Base-by-base conservation (phyloP, 2,113 vertebrate genomes). In the Stigmatopora nigra region DNA sequence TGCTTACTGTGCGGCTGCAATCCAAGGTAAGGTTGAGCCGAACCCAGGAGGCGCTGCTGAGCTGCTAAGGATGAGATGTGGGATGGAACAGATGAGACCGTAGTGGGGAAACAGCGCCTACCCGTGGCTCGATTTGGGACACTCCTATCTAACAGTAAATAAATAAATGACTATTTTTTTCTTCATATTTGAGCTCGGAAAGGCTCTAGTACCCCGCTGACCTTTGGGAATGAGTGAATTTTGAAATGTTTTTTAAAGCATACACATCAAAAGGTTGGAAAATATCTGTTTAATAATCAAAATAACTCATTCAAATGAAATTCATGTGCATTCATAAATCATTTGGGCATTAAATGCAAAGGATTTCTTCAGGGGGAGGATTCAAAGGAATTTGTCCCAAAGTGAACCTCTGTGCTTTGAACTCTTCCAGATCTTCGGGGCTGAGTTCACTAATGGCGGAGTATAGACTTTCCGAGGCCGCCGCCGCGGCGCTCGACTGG, bases 351-450 rank as follows among this genome's bases (percentile, higher is more conserved):
- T 63, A 86, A 0, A 91, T 41, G 47, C 70, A 64, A 72, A 95
- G 67, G 80, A 97, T 86, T 67, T 93, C 88, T 7, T 82, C 47
- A 8, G 93, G 94, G 0, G 93, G 92, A 1, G 92, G 91, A 69
- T 87, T 90, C 47, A 94, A 72, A 51, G 92, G 92, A 76, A 95
- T 92, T 83, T 91, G 94, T 25, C 92, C 93, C 8, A 93, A 58
- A 0, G 85, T 91, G 82, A 94, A 95, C 61, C 77, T 91, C 62
- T 90, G 92, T 6, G 85, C 89, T 51, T 87, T 86, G 72, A 96
- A 98, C 61, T 98, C 92, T 41, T 83, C 84, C 41, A 96, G 71
- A 72, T 98, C 95, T 52, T 94, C 93, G 6, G 80, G 61, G 4
- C 90, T 91, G 25, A 98, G 86, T 3, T 93, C 89, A 1, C 79